Evolutionary conservation across 2,797 vertebrate species (phyloP).

Genomic region (Chrysocyon brachyurus): DNA sequence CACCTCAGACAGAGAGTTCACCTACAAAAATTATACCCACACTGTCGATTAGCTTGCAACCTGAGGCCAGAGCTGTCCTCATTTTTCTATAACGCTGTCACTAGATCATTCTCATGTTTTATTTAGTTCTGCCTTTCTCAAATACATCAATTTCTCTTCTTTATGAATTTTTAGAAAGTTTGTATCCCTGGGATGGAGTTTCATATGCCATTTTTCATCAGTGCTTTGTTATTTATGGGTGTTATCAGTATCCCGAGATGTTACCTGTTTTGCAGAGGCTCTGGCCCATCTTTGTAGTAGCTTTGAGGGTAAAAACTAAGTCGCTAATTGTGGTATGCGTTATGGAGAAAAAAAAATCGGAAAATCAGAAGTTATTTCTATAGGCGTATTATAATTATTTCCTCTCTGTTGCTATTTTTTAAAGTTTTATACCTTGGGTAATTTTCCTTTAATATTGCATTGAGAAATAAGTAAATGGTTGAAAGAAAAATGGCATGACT

Average conservation of each 20-base stretch:
- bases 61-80: not conserved
- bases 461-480: not conserved
- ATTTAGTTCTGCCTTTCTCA: not conserved
- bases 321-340: not conserved
- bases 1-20: not conserved
- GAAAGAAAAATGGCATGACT: not conserved
- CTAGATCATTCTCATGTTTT: not conserved
- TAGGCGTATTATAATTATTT: not conserved
- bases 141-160: not conserved
- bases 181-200: not conserved
- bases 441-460: not conserved
- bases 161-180: not conserved
- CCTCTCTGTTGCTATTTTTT: not conserved
- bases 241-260: not conserved
- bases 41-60: not conserved
- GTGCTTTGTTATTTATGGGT: not conserved
- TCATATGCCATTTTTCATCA: not conserved
- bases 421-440: not conserved
- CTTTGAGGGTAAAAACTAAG: not conserved
- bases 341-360: not conserved
- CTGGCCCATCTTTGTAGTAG: not conserved
- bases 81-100: not conserved
- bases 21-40: not conserved
- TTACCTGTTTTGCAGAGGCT: not conserved
- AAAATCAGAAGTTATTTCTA: not conserved